These are phyloP conservation scores for Chrysaora quinquecirrha DNA, from an alignment of 30 jellyfish, hydroid and myxozoan species.

Conservation along the genomic window DNA sequence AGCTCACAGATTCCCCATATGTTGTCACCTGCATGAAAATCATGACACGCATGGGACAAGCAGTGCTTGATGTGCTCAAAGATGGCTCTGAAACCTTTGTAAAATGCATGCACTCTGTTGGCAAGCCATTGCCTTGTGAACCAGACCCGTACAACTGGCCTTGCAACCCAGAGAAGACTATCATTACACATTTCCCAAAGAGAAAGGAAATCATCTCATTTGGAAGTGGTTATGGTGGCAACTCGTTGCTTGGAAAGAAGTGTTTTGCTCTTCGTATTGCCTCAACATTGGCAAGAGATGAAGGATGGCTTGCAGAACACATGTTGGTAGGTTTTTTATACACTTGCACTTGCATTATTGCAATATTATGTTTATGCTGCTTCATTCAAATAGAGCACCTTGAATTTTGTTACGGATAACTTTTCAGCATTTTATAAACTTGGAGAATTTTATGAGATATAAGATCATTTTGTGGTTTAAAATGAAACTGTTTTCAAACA, in stretches of 20 bases:
- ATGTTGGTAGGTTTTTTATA: constrained; percentile 97
- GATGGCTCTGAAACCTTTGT: constrained; percentile 81
- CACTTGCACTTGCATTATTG: too few species aligned
- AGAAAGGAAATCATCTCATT: constrained; percentile 84
- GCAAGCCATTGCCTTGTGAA: constrained; percentile 89
- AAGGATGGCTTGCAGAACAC: constrained; percentile 99
- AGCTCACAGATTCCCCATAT: constrained; percentile 96
- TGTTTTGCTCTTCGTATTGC: constrained; percentile 99
- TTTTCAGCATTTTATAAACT: too few species aligned
- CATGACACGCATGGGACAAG: constrained; percentile 96
- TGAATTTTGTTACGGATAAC: too few species aligned
- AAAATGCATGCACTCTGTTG: constrained; percentile 91
- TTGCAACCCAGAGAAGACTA: constrained; percentile 98
- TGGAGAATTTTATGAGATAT: too few species aligned
- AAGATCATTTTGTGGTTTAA: too few species aligned
- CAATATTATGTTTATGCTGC: too few species aligned
- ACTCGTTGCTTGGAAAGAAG: constrained; percentile 95
- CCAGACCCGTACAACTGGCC: constrained; percentile 99
- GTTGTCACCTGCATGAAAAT: constrained; percentile 93
- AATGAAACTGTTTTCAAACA: too few species aligned
- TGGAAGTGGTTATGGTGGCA: constrained; percentile 99
- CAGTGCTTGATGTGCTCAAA: constrained; percentile 66
- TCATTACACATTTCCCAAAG: constrained; percentile 97
- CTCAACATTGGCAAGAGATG: constrained; percentile 93
- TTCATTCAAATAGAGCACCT: too few species aligned